Percentiles rank a stretch among this genome's conserved stretches.
These are phyloP conservation scores for Oscarella lobularis DNA, from an alignment of 37 sponge, comb jelly and placozoan species.

Conservation along the genomic window DNA sequence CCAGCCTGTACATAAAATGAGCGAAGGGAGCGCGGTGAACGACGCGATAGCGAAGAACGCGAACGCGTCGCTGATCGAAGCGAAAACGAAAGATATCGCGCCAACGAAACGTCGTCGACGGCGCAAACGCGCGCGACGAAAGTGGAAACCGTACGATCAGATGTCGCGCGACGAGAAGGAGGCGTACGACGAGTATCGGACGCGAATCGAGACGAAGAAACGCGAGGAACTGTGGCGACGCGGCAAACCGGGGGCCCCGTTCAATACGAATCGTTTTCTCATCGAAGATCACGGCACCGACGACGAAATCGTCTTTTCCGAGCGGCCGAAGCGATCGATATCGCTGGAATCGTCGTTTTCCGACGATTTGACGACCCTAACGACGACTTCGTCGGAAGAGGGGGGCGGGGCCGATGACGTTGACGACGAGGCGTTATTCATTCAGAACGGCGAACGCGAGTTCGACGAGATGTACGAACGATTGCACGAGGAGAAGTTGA, in stretches of 20 bases:
- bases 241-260: slow-evolving; percentile 31
- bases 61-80: not conserved
- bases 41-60: not conserved
- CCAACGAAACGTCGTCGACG: slow-evolving; percentile 10
- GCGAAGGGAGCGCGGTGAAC: not conserved
- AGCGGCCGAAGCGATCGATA: not conserved
- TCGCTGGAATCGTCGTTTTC: not conserved
- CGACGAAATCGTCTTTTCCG: not conserved
- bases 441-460: not conserved
- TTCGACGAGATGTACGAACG: not conserved
- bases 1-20: not conserved
- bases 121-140: slow-evolving; percentile 9
- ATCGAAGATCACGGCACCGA: slow-evolving; percentile 17
- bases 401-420: too few relatives aligned
- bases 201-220: slow-evolving; percentile 7
- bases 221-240: slow-evolving; percentile 10
- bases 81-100: not conserved
- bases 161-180: slow-evolving; percentile 23
- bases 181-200: slow-evolving; percentile 10
- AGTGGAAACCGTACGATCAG: slow-evolving; percentile 33
- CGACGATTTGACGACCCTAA: too few relatives aligned
- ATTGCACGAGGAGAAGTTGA: not conserved
- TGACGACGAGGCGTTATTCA: not conserved
- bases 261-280: slow-evolving; percentile 22
- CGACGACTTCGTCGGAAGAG: too few relatives aligned